Percentiles rank a stretch among this genome's conserved stretches.
Conservation (phyloP, 2,797 vertebrate species). For the Lacerta agilis region DNA sequence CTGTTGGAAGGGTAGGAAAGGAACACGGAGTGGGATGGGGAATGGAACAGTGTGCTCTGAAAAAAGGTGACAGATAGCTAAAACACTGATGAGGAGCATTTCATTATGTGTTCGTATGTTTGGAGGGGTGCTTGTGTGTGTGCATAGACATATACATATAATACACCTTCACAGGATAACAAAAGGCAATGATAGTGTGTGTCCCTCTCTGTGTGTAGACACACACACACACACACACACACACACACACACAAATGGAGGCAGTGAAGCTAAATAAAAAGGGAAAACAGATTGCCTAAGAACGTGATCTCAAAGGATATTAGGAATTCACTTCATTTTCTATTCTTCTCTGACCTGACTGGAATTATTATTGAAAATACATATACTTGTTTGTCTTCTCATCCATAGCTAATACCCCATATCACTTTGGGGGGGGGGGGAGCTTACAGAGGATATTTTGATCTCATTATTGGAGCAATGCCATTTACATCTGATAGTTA, state of each 20-base stretch:
- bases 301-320: slow-evolving; percentile 63
- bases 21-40: too few relatives aligned
- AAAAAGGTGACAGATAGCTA: too few relatives aligned
- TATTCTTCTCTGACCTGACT: slow-evolving; percentile 69
- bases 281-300: slow-evolving; percentile 46
- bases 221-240: slow-evolving; percentile 23
- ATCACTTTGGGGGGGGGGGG: slow-evolving; percentile 64
- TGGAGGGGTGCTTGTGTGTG: too few relatives aligned
- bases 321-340: slow-evolving; percentile 69
- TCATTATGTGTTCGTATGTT: too few relatives aligned
- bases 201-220: too few relatives aligned
- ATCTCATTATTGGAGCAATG: slow-evolving; percentile 75
- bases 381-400: slow-evolving; percentile 75
- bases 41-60: too few relatives aligned
- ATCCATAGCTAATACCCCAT: slow-evolving; percentile 72
- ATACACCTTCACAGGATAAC: too few relatives aligned
- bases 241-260: slow-evolving; percentile 29
- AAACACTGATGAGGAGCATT: too few relatives aligned
- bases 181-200: too few relatives aligned
- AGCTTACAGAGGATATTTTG: slow-evolving; percentile 73
- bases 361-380: slow-evolving; percentile 75
- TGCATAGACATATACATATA: not conserved
- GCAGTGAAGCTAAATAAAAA: slow-evolving; percentile 61
- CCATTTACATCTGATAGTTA: slow-evolving; percentile 63
- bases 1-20: too few relatives aligned